Evolutionary conservation across 2,888 invertebrate species (phyloP).

Genomic region (Andricus quercusramuli): DNA sequence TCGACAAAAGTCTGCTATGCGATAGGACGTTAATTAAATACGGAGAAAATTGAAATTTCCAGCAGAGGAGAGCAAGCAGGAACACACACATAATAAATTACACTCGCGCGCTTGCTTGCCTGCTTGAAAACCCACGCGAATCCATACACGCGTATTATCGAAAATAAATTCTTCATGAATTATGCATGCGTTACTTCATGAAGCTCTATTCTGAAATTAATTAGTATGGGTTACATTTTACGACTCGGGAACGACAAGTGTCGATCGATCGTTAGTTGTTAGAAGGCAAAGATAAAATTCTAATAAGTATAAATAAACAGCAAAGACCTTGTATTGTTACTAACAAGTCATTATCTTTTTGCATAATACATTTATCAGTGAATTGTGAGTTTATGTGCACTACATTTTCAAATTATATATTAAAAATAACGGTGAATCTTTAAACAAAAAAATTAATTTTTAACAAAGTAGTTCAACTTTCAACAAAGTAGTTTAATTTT

Average conservation of each 20-base stretch:
- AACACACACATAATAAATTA: slow-evolving; percentile 8
- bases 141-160: background rate
- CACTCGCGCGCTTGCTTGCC: background rate
- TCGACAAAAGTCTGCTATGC: background rate
- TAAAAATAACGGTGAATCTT: no score
- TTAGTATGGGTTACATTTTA: background rate
- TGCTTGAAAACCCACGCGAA: slow-evolving; percentile 1
- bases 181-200: slow-evolving; percentile 1
- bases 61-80: background rate
- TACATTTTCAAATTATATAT: no score
- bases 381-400: no score
- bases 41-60: background rate
- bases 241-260: background rate
- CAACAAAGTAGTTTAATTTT: no score
- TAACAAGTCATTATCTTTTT: no score
- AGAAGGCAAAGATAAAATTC: background rate
- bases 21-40: slow-evolving; percentile 7
- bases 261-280: background rate
- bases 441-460: no score
- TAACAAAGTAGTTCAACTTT: no score
- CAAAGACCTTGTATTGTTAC: no score
- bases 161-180: slow-evolving; percentile 5
- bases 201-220: slow-evolving; percentile 15
- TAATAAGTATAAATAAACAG: background rate
- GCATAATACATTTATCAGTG: no score